Base-by-base conservation (phyloP, 1,140 invertebrate genomes). In the Dendroctonus valens region DNA sequence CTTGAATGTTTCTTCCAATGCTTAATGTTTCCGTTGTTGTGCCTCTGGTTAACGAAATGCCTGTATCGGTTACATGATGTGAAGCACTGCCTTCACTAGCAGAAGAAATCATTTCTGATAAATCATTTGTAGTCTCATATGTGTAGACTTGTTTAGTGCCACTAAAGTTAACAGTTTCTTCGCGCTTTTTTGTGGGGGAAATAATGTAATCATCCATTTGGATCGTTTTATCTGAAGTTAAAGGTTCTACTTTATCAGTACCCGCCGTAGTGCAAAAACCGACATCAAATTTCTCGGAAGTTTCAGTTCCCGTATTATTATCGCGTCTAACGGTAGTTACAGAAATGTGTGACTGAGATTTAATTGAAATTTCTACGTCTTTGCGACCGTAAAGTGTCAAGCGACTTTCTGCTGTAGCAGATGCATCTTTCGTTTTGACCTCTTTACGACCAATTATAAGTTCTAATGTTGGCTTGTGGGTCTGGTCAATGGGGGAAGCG, bases 341-440 rank as follows among this genome's bases (percentile, higher is more conserved):
- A 42, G 78, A 81, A 54, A 83, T 83, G 59, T 81, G 80, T 11
- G 81, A 82, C 72, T 83, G 78, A 12, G 81, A 81, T 53, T 77
- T 77, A 55, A 83, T 83, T 6, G 81, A 82, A 59, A 83, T 83
- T 75, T 83, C 80, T 12, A 82, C 77, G 69, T 82, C 79, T 55
- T 77, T 75, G 5, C 78, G 75, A 41, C 80, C 76, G 65, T 82
- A 82, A 6, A 83, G 68, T 11, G 80, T 83, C 7, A 83, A 71
- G 26, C 78, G 72, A 72, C 81, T 83, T 75, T 83, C 81, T 14
- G 81, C 78, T 6, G 78, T 79, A 4, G 81, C 81, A 26, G 78
- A 79, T 5, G 81, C 78, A 68, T 83, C 82, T 62, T 76, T 76
- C 0, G 81, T 82, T 42, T 77, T 74, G 6, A 83, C 77, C 74